phyloP scores from a whole-genome alignment of 2,113 vertebrate species.

The Hyla sarda region DNA sequence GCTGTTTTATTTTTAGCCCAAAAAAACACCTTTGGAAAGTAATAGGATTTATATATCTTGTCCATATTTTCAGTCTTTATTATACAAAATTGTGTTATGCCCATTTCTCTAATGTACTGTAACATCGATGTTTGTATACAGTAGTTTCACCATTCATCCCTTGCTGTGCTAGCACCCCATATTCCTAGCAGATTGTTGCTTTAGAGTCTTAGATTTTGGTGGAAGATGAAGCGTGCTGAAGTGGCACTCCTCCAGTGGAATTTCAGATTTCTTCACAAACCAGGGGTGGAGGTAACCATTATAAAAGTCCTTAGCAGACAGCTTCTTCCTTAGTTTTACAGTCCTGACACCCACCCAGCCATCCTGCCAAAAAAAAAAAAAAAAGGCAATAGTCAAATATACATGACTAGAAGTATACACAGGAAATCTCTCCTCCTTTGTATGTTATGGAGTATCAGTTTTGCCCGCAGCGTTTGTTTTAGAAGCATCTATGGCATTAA shows the following conservation, averaged over 20 bases:
- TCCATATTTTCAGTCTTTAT: neutral
- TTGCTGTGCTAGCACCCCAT: neutral
- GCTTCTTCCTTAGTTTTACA: conserved; percentile 81
- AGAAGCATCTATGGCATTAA: too few relatives aligned
- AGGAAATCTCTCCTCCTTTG: neutral
- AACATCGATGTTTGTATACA: too few relatives aligned
- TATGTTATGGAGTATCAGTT: too few relatives aligned
- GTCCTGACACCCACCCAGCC: conserved; percentile 87
- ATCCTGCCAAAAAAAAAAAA: conserved; percentile 72
- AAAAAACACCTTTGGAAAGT: too few relatives aligned
- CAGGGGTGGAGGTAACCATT: conserved; percentile 91
- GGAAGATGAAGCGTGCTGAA: conserved; percentile 79
- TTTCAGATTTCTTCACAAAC: conserved; percentile 64
- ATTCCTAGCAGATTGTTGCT: neutral
- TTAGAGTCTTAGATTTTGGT: conserved; percentile 51
- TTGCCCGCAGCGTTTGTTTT: too few relatives aligned
- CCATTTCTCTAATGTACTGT: too few relatives aligned
- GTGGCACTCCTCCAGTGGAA: conserved; percentile 63
- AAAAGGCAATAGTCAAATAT: neutral
- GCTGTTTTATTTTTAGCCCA: too few relatives aligned
- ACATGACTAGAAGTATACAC: neutral
- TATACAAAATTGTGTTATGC: neutral
- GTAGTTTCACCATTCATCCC: neutral
- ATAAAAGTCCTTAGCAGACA: conserved; percentile 91
- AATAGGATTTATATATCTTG: too few relatives aligned